Evolutionary conservation across 2,888 invertebrate genomes (phyloP).

Genomic region (Cephus runcator): DNA sequence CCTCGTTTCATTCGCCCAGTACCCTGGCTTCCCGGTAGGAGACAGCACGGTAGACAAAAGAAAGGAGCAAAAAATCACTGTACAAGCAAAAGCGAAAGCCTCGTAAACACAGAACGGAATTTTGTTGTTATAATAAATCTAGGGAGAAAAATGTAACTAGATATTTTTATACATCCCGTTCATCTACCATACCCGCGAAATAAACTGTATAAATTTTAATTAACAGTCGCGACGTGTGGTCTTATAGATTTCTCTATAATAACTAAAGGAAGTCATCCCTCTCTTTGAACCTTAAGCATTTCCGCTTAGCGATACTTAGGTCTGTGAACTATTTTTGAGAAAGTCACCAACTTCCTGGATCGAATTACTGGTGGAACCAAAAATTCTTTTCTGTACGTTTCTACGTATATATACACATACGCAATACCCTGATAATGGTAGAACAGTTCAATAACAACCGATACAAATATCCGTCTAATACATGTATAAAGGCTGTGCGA

Average conservation of each 20-base stretch:
- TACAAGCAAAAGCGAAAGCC: too few relatives aligned
- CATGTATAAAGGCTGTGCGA: too few relatives aligned
- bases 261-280: not conserved
- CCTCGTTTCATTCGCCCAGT: conserved; percentile 4
- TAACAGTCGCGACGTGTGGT: not conserved
- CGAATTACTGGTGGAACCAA: not conserved
- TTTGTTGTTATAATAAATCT: not conserved
- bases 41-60: too few relatives aligned
- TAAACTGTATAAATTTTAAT: not conserved
- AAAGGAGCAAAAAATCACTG: too few relatives aligned
- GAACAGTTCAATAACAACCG: not conserved
- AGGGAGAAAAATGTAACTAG: not conserved
- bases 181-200: not conserved
- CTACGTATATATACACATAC: not conserved
- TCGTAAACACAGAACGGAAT: too few relatives aligned
- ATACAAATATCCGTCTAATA: not conserved
- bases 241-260: not conserved
- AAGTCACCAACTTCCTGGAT: not conserved
- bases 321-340: not conserved
- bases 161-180: not conserved
- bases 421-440: not conserved
- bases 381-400: not conserved
- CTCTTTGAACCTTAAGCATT: not conserved
- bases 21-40: not conserved
- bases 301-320: not conserved